These are phyloP conservation scores for Bradypus variegatus DNA, from an alignment of 2,797 vertebrate genomes.

Conservation along the genomic window DNA sequence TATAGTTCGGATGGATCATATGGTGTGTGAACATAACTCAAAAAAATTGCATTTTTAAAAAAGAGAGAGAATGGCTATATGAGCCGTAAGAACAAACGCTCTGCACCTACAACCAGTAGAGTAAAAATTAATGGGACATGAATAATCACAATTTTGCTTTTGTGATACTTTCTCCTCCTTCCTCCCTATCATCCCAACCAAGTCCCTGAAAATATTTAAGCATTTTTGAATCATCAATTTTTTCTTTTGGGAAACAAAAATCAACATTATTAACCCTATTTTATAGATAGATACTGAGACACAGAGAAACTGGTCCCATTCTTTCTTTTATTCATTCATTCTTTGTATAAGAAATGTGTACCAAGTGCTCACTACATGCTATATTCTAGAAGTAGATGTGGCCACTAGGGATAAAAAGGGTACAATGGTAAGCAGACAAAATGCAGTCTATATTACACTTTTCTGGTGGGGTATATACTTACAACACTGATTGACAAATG, in stretches of 20 bases:
- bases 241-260: conserved; percentile 32
- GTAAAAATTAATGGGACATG: background rate
- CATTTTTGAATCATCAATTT: conserved; percentile 18
- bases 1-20: too few relatives aligned
- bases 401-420: background rate
- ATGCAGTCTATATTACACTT: background rate
- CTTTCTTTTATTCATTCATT: background rate
- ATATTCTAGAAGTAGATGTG: background rate
- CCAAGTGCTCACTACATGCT: background rate
- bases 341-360: background rate
- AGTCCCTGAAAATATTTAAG: conserved; percentile 25
- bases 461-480: background rate
- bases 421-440: background rate
- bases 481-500: background rate
- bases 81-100: background rate
- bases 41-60: too few relatives aligned
- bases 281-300: conserved; percentile 9
- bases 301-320: background rate
- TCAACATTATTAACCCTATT: background rate
- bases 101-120: background rate
- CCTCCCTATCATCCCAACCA: background rate
- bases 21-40: too few relatives aligned
- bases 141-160: background rate
- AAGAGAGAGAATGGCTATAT: background rate
- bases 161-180: background rate